phyloP scores from a whole-genome alignment of 2,113 vertebrate species.

The Plecotus auritus region DNA sequence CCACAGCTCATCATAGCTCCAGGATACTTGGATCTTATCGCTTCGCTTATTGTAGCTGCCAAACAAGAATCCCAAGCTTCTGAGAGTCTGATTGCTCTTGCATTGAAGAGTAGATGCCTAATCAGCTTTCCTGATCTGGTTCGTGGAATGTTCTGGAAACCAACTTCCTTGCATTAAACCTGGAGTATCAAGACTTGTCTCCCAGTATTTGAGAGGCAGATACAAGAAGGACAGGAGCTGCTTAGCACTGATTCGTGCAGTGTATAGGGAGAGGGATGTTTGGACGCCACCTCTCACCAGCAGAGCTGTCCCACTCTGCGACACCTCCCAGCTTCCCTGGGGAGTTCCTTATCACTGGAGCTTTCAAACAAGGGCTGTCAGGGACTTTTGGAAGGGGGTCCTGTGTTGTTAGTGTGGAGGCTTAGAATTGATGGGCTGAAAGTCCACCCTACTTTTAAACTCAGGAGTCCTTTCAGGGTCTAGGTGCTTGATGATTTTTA shows the following conservation, averaged over 20 bases:
- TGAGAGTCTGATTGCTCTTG: neutral
- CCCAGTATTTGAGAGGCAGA: neutral
- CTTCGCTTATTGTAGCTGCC: neutral
- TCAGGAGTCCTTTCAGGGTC: neutral
- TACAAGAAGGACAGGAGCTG: neutral
- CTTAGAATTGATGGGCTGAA: neutral
- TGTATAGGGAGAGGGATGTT: neutral
- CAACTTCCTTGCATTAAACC: neutral
- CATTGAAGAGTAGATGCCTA: neutral
- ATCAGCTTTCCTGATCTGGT: neutral
- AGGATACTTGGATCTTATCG: rapidly evolving
- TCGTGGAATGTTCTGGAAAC: neutral
- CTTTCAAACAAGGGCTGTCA: rapidly evolving
- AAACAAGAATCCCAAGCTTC: neutral
- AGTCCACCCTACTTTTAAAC: neutral
- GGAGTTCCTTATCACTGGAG: rapidly evolving
- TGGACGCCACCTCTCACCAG: neutral
- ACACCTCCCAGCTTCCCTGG: rapidly evolving
- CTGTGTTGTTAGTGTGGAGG: neutral
- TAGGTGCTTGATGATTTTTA: neutral
- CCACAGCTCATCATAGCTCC: rapidly evolving
- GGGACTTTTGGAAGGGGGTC: neutral
- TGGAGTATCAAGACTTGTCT: rapidly evolving
- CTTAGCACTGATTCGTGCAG: too few species aligned
- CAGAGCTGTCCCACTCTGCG: neutral